phyloP scores from a whole-genome alignment of 2,797 vertebrate genomes.

The Picus viridis region DNA sequence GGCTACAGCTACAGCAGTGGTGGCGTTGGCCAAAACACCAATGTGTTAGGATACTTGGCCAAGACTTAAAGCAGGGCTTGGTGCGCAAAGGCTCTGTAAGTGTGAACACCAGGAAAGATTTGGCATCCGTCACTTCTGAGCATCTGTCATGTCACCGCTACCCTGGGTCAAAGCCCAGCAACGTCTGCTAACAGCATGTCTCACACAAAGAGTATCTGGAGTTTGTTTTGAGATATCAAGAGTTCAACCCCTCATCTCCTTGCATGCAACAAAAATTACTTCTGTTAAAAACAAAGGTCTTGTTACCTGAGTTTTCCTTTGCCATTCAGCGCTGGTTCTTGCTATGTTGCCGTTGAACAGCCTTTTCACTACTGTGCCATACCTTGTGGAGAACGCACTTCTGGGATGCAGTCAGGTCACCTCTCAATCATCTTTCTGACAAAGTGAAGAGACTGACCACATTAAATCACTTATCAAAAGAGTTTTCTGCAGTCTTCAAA shows the following conservation, averaged over 20 bases:
- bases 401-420: background rate
- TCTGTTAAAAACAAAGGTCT: background rate
- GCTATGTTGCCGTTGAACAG: background rate
- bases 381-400: background rate
- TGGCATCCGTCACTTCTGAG: background rate
- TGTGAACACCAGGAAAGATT: background rate
- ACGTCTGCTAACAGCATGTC: background rate
- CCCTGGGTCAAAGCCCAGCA: background rate
- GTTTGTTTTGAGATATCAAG: background rate
- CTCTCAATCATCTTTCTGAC: constrained; percentile 21
- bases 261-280: background rate
- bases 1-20: background rate
- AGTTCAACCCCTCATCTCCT: background rate
- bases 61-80: background rate
- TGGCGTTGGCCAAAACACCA: background rate
- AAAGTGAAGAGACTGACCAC: constrained; percentile 13
- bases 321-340: background rate
- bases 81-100: background rate
- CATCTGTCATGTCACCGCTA: background rate
- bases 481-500: background rate
- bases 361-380: background rate
- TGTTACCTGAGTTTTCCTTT: background rate
- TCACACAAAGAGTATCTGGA: background rate
- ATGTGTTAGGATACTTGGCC: background rate
- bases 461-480: constrained; percentile 30